Percentiles rank a stretch among this genome's conserved stretches.
Conservation (phyloP, 2,797 vertebrate genomes). For the Hypotaenidia philippensis region DNA sequence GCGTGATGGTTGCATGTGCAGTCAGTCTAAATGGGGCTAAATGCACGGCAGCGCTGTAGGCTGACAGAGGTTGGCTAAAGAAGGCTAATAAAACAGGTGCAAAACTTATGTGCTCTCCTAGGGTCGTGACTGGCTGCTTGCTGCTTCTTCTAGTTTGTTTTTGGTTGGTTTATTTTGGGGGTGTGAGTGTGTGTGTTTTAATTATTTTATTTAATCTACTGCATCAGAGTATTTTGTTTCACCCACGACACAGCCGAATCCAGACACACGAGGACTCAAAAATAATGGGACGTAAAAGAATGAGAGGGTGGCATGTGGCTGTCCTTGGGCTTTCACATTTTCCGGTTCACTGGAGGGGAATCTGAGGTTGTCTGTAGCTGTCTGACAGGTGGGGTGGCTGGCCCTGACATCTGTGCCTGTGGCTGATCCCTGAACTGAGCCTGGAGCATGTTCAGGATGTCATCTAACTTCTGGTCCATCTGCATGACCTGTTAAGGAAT, state of each 20-base stretch:
- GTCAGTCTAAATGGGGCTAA: background rate
- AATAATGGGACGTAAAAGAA: background rate
- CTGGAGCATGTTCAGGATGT: constrained; percentile 48
- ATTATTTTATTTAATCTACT: background rate
- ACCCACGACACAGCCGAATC: background rate
- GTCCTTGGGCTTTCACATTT: background rate
- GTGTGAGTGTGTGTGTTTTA: too few species aligned
- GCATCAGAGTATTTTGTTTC: background rate
- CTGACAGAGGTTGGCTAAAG: background rate
- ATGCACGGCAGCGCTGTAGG: background rate
- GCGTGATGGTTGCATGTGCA: background rate
- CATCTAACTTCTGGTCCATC: constrained; percentile 72
- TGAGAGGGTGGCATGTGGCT: background rate
- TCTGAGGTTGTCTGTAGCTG: background rate
- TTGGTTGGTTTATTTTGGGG: too few species aligned
- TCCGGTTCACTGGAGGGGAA: background rate
- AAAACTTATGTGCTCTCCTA: constrained; percentile 15
- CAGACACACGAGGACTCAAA: background rate
- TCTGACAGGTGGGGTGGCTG: background rate
- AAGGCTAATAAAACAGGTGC: constrained; percentile 20
- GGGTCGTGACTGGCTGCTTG: background rate
- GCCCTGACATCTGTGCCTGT: background rate
- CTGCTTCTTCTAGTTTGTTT: background rate
- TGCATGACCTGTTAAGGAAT: constrained; percentile 63
- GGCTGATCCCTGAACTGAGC: constrained; percentile 20